Percentiles rank a stretch among this genome's conserved stretches.
Evolutionary conservation across 35 echinoderm and acorn worm genomes (phyloP).

Genomic region (Hemicentrotus pulcherrimus): DNA sequence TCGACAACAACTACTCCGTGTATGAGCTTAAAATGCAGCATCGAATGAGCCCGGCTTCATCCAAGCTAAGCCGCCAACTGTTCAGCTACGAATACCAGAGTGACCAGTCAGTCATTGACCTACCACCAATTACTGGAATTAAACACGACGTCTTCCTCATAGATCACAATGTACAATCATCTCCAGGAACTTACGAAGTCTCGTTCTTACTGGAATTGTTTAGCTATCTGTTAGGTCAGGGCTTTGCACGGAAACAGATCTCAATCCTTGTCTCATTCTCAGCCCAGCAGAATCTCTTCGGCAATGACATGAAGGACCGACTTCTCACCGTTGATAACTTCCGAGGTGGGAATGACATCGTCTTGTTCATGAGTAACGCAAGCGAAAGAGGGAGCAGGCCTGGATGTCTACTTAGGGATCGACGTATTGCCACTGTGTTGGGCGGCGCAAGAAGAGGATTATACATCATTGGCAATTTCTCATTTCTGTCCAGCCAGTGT

Average conservation of each 20-base stretch:
- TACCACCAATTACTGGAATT: conserved; percentile 58
- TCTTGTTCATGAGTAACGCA: conserved; percentile 69
- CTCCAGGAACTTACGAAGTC: conserved; percentile 65
- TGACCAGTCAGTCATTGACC: conserved; percentile 54
- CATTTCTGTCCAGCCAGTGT: conserved; percentile 58
- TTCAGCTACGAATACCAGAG: conserved; percentile 59
- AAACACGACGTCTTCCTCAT: conserved; percentile 70
- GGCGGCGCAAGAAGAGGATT: conserved; percentile 71
- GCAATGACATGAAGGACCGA: conserved; percentile 40
- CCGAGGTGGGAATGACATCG: conserved; percentile 82
- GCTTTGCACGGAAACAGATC: conserved; percentile 56
- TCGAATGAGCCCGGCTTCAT: conserved; percentile 8
- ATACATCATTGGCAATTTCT: conserved; percentile 77
- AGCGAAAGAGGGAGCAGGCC: conserved; percentile 72
- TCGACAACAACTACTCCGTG: background rate
- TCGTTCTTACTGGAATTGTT: conserved; percentile 55
- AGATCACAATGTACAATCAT: conserved; percentile 51
- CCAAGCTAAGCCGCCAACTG: conserved; percentile 59
- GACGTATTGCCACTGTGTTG: conserved; percentile 62
- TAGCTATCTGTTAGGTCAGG: conserved; percentile 56
- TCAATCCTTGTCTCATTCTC: conserved; percentile 69
- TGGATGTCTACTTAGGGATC: conserved; percentile 64
- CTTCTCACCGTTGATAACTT: conserved; percentile 66
- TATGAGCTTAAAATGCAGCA: conserved; percentile 27
- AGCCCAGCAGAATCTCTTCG: conserved; percentile 62